These are phyloP conservation scores for Nerophis lumbriciformis DNA, from an alignment of 2,113 vertebrate species.

Conservation along the genomic window DNA sequence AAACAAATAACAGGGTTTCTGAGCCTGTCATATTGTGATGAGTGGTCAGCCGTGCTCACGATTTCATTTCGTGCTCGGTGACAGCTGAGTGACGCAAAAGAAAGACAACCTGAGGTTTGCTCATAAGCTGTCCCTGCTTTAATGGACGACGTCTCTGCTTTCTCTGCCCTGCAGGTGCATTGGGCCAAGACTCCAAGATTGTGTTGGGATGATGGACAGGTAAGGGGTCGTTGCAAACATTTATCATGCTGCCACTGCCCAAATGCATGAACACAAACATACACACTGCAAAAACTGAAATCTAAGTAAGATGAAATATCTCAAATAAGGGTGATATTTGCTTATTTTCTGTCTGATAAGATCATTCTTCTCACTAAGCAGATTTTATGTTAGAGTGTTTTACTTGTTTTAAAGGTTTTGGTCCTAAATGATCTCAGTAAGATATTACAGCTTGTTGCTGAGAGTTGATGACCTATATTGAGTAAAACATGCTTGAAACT, in stretches of 20 bases:
- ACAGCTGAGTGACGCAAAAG: constrained; percentile 50
- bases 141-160: constrained; percentile 54
- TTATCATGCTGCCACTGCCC: constrained; percentile 18
- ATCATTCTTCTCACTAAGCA: too few relatives aligned
- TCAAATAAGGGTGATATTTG: too few relatives aligned
- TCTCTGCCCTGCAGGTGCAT: constrained; percentile 81
- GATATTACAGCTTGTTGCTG: too few relatives aligned
- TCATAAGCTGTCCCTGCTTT: constrained; percentile 51
- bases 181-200: constrained; percentile 90
- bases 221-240: constrained; percentile 54
- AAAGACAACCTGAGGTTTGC: constrained; percentile 45
- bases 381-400: too few relatives aligned
- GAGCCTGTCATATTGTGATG: constrained; percentile 34
- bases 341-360: too few relatives aligned
- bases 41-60: constrained; percentile 24
- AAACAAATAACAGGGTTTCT: constrained; percentile 11
- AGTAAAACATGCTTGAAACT: too few relatives aligned
- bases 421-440: too few relatives aligned
- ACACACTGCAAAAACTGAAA: too few relatives aligned
- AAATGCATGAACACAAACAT: not conserved
- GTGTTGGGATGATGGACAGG: constrained; percentile 98
- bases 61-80: constrained; percentile 29
- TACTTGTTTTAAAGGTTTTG: too few relatives aligned
- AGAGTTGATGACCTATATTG: too few relatives aligned
- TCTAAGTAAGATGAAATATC: too few relatives aligned